Conservation (phyloP, 64 coral and sea anemone genomes). For the Stichodactyla mertensii region DNA sequence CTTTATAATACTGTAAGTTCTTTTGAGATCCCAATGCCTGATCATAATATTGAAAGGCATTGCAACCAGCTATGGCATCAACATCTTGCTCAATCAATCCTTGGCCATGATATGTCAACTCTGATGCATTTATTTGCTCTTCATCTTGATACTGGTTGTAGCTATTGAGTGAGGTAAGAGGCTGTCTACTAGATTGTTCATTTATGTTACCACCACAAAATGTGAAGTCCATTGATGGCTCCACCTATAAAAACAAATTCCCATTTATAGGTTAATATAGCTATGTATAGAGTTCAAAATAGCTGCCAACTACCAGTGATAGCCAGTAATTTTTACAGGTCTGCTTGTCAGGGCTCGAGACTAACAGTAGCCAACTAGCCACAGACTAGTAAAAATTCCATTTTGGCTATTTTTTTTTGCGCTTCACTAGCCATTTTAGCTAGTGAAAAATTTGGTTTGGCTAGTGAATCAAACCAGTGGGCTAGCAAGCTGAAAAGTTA, state of each 20-base stretch:
- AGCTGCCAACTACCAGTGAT: no score
- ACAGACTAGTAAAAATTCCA: no score
- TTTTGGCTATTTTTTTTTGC: no score
- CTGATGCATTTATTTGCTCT: not conserved
- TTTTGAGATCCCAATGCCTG: not conserved
- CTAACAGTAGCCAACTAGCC: no score
- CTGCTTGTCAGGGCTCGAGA: no score
- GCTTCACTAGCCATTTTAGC: no score
- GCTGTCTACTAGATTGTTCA: not conserved
- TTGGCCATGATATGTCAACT: constrained; percentile 43
- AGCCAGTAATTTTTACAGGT: no score
- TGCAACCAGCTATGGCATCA: not conserved
- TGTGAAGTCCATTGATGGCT: not conserved
- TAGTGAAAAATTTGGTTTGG: no score
- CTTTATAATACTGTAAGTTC: not conserved
- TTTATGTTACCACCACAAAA: not conserved
- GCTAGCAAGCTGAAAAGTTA: no score
- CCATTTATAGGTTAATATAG: not conserved
- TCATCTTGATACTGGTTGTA: not conserved
- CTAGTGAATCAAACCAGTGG: no score
- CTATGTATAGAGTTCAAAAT: no score
- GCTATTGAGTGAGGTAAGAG: no score
- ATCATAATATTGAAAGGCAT: not conserved
- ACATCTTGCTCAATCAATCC: constrained; percentile 10
- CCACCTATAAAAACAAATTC: not conserved